Conservation (phyloP, 2,113 vertebrate genomes). For the Cynopterus brachyotis region DNA sequence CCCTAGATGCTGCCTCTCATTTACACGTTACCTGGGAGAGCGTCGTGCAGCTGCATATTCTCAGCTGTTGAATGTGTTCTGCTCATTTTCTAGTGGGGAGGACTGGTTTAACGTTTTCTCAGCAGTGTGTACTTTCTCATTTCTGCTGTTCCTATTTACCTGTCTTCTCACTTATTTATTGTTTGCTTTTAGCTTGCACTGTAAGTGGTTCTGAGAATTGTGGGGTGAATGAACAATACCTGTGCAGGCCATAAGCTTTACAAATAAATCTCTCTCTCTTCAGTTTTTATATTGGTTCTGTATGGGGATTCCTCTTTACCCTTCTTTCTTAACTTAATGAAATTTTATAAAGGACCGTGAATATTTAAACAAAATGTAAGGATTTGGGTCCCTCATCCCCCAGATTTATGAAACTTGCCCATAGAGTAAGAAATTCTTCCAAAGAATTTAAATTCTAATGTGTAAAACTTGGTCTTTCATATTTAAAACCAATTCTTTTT, state of each 20-base stretch:
- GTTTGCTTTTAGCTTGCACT: slow-evolving; percentile 55
- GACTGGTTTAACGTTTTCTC: slow-evolving; percentile 66
- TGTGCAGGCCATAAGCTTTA: not conserved
- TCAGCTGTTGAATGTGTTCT: slow-evolving; percentile 76
- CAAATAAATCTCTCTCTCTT: not conserved
- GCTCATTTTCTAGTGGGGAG: slow-evolving; percentile 72
- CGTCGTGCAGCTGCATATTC: slow-evolving; percentile 74
- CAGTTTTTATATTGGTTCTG: not conserved
- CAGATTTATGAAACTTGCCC: not conserved
- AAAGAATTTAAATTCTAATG: slow-evolving; percentile 42
- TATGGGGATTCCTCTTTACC: not conserved
- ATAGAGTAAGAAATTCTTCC: not conserved
- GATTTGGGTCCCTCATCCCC: not conserved
- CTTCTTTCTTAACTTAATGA: slow-evolving; percentile 23
- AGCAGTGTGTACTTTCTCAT: slow-evolving; percentile 52
- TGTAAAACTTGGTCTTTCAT: not conserved
- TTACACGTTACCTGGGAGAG: slow-evolving; percentile 78
- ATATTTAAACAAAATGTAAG: slow-evolving; percentile 19
- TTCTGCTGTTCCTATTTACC: slow-evolving; percentile 77
- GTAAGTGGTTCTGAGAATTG: slow-evolving; percentile 62
- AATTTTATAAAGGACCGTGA: slow-evolving; percentile 4
- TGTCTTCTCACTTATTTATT: slow-evolving; percentile 68
- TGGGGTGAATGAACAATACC: not conserved
- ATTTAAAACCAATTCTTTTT: not conserved
- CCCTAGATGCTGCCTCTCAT: slow-evolving; percentile 69